Evolutionary conservation across 2,888 invertebrate species (phyloP), one percentile per base, ranked within the genome.

Genomic region (Chymomyza fuscimana): DNA sequence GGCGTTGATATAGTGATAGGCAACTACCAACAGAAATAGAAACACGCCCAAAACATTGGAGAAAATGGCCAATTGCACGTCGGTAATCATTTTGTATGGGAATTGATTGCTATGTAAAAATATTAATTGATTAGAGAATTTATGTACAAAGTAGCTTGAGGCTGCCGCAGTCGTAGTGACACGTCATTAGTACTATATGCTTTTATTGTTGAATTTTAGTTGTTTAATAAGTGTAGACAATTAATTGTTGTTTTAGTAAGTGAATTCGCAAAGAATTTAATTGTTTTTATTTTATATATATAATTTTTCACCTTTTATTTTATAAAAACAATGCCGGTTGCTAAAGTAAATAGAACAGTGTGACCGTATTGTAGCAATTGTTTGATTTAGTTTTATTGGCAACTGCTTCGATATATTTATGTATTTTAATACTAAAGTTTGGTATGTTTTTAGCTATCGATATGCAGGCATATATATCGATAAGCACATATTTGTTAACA

Each of bases 1-100:
- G 0, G 97, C 97, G 81, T 97, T 96, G 66, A 99, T 97, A 90
- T 99, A 99, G 90, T 99, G 99, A 91, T 97, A 99, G 2, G 98
- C 93, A 63, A 99, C 97, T n/a, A 99, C 98, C 81, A 99, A 92
- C 64, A 99, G 93, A 89, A 99, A 97, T 52, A 97, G 93, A 0
- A 97, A 96, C 3, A 99, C 98, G 78, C 99, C 99, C 78, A 99
- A 93, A 77, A 98, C 96, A 92, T 99, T 99, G 79, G 98, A 97
- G 93, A 99, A 97, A 70, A 99, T 95, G 0, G 98, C 98, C 81
- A 99, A 93, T 92, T 99, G 99, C 56, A 99, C 96, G 91, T 99
- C 99, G 1, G 98, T 97, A 82, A 99, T 97, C 99, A 99, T 99
- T 86, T 83, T 88, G 72, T 5, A 72, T 69, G 50, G 64, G 50